phyloP scores from a whole-genome alignment of 2,888 invertebrate genomes.

The Drosophila kuntzei region DNA sequence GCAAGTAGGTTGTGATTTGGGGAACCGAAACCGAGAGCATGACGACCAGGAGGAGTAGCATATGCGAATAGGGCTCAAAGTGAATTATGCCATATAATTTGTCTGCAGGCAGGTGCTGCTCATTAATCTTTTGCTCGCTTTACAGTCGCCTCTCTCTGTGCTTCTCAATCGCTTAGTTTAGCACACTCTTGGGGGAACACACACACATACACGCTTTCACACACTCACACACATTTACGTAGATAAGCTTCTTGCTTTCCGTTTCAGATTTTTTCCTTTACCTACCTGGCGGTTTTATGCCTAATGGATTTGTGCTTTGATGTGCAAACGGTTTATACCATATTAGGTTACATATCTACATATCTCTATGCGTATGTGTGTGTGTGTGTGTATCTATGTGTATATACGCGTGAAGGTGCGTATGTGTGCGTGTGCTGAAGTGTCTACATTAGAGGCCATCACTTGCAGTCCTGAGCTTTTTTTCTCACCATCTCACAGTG shows the following conservation, averaged over 20 bases:
- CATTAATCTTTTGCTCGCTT: slow-evolving; percentile 73
- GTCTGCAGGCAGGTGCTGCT: slow-evolving; percentile 75
- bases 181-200: slow-evolving; percentile 47
- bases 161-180: slow-evolving; percentile 48
- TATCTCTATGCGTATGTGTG: not conserved
- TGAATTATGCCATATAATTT: slow-evolving; percentile 78
- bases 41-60: slow-evolving; percentile 18
- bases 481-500: slow-evolving; percentile 36
- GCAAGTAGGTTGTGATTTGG: slow-evolving; percentile 25
- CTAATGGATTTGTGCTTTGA: slow-evolving; percentile 77
- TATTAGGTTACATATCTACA: slow-evolving; percentile 34
- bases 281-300: slow-evolving; percentile 55
- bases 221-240: slow-evolving; percentile 14
- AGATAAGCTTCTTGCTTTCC: slow-evolving; percentile 45
- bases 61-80: slow-evolving; percentile 60
- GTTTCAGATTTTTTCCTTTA: slow-evolving; percentile 22
- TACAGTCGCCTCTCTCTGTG: slow-evolving; percentile 41
- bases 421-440: slow-evolving; percentile 56
- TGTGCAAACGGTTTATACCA: slow-evolving; percentile 65
- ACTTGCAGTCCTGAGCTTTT: slow-evolving; percentile 57
- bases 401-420: slow-evolving; percentile 7
- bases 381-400: too few relatives aligned
- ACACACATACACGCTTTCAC: not conserved
- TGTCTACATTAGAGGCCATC: slow-evolving; percentile 73
- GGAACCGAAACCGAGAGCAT: not conserved